Percentiles rank a stretch among this genome's conserved stretches.
Conservation (phyloP, 2,797 vertebrate species). For the Syngnathus rostellatus region DNA sequence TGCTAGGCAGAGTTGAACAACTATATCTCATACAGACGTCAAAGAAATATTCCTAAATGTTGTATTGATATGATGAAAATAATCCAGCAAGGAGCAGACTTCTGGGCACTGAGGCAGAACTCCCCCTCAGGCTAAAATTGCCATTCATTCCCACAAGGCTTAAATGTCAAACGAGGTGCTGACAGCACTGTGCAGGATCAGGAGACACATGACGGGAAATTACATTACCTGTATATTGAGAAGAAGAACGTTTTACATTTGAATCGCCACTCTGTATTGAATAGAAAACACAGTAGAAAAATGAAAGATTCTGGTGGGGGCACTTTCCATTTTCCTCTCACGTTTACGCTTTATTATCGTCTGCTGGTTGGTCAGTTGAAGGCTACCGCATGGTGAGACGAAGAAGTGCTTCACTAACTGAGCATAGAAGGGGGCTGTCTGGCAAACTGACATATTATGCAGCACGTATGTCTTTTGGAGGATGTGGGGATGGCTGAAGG, state of each 20-base stretch:
- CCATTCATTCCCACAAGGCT: background rate
- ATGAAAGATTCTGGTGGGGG: background rate
- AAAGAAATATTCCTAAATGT: background rate
- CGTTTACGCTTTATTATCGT: constrained; percentile 5
- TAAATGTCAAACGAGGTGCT: background rate
- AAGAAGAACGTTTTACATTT: background rate
- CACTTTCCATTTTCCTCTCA: background rate
- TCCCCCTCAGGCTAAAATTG: background rate
- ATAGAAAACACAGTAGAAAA: background rate
- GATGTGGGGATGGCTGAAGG: constrained; percentile 41
- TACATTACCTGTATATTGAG: background rate
- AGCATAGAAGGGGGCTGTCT: constrained; percentile 2
- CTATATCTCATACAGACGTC: background rate
- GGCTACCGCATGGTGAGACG: constrained; percentile 2
- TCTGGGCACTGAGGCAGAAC: background rate
- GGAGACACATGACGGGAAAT: background rate
- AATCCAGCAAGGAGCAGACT: background rate
- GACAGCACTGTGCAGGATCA: background rate
- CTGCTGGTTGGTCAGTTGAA: constrained; percentile 23
- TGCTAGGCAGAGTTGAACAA: background rate
- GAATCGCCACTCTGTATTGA: background rate
- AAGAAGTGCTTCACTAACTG: background rate
- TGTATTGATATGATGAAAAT: background rate
- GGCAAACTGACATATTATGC: constrained; percentile 34
- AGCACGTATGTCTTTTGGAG: constrained; percentile 15